Percentiles rank a stretch among this genome's conserved stretches.
Conservation (phyloP, 1,140 invertebrate species). For the Harpegnathos saltator region DNA sequence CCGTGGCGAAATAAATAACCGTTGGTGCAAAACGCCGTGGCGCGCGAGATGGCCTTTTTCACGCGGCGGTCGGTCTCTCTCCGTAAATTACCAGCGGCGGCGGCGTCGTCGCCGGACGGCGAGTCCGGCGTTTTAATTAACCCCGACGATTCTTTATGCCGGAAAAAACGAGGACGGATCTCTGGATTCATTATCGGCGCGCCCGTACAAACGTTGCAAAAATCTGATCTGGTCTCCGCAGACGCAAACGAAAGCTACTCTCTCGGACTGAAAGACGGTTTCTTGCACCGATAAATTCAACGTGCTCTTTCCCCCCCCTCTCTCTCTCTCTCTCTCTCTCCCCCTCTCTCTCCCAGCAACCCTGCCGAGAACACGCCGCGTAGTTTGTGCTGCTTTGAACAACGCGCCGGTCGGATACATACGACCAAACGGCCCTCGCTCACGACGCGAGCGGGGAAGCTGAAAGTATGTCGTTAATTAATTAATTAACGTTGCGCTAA, state of each 20-base stretch:
- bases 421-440: too few relatives aligned
- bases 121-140: slow-evolving; percentile 66
- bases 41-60: slow-evolving; percentile 40
- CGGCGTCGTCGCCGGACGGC: slow-evolving; percentile 11
- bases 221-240: slow-evolving; percentile 48
- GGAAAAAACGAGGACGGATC: slow-evolving; percentile 47
- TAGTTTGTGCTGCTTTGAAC: too few relatives aligned
- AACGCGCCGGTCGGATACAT: too few relatives aligned
- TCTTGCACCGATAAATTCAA: slow-evolving; percentile 8
- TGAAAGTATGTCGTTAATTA: not conserved
- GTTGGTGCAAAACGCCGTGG: not conserved
- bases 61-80: slow-evolving; percentile 12
- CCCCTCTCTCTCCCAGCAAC: too few relatives aligned
- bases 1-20: slow-evolving; percentile 27
- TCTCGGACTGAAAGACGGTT: not conserved
- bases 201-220: slow-evolving; percentile 13
- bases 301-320: too few relatives aligned
- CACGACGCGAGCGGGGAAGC: too few relatives aligned
- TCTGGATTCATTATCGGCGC: slow-evolving; percentile 63
- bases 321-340: too few relatives aligned
- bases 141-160: slow-evolving; percentile 45
- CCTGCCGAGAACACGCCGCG: too few relatives aligned
- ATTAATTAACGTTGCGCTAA: not conserved
- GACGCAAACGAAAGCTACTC: not conserved
- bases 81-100: slow-evolving; percentile 53